phyloP scores from a whole-genome alignment of 1,140 invertebrate genomes.

The Philaenus spumarius region DNA sequence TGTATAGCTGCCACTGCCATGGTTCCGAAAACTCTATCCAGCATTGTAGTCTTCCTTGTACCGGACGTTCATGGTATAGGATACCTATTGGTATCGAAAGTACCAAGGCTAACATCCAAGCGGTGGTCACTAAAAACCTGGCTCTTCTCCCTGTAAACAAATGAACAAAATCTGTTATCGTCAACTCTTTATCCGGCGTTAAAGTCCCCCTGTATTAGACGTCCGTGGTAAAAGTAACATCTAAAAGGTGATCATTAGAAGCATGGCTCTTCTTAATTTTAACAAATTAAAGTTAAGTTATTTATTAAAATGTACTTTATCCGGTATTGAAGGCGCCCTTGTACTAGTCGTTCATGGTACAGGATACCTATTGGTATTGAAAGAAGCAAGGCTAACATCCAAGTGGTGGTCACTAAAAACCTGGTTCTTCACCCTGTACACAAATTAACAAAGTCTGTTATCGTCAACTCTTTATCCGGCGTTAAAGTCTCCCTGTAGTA shows the following conservation, averaged over 20 bases:
- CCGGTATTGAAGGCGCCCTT: slow-evolving; percentile 82
- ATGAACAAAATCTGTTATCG: no score
- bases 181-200: no score
- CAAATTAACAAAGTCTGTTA: no score
- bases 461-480: no score
- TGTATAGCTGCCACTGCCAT: slow-evolving; percentile 82
- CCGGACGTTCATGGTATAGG: slow-evolving; percentile 69
- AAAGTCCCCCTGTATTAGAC: no score
- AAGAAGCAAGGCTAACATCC: slow-evolving; percentile 75
- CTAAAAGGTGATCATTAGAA: no score
- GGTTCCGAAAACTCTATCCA: slow-evolving; percentile 78
- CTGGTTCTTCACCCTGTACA: slow-evolving; percentile 64
- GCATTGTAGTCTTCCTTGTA: slow-evolving; percentile 75
- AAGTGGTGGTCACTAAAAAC: slow-evolving; percentile 68
- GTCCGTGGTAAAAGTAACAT: no score
- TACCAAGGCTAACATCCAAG: slow-evolving; percentile 75
- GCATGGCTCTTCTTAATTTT: no score
- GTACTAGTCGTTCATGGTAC: slow-evolving; percentile 68
- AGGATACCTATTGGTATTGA: slow-evolving; percentile 76
- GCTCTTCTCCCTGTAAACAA: slow-evolving; percentile 65
- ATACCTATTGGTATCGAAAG: slow-evolving; percentile 80
- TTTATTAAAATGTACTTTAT: slow-evolving; percentile 81
- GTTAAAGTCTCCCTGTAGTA: no score
- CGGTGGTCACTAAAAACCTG: slow-evolving; percentile 62
- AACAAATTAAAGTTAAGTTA: no score